Base-by-base conservation (phyloP, 2,113 vertebrate genomes). In the Marcusenius ussheri region DNA sequence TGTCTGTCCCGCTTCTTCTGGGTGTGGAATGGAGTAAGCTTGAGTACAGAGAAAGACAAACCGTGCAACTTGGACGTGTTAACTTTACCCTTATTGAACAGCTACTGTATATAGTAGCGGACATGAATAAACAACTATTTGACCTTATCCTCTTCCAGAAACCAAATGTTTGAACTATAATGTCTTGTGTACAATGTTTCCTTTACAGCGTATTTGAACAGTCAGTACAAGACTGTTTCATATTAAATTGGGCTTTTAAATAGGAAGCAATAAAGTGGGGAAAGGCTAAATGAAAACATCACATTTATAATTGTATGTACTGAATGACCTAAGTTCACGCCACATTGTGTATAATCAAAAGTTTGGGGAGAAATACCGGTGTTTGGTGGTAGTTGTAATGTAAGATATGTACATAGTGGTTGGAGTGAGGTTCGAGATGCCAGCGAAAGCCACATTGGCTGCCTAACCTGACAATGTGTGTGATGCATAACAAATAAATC, bases 371-470 rank as follows among this genome's bases (percentile, higher is more conserved):
- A 88, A 49, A 39, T 87, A 27, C 51, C 19, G 8, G 47, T 51
- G 11, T 53, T 70, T 85, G 77, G 88, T 45, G 80, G 31, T 42
- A 46, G 49, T 42, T 46, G 47, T 50, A 15, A 15, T 91, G 87
- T 91, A 91, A 70, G 27, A 91, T 89, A 91, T 91, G 90, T 91
- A 91, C 84, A 91, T 91, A 91, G 27, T 15, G 86, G 10, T 19
- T 45, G 49, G 62, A 83, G 87, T 88, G 88, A 86, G 88, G 46
- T 86, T 53, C 11, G 47, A 80, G 35, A 19, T 7, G 74, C 19
- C 45, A 53, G 46, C 31, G n/a, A 21, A 87, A 58, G 88, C 80
- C 90, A 66, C 45, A 51, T 45, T 47, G 88, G 83, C 88, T 53
- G 77, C 3, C 89, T 62, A 74, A 91, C 35, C 50, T 86, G 47